Evolutionary conservation across 2,888 invertebrate species (phyloP).

Genomic region (Mythimna ferrago): DNA sequence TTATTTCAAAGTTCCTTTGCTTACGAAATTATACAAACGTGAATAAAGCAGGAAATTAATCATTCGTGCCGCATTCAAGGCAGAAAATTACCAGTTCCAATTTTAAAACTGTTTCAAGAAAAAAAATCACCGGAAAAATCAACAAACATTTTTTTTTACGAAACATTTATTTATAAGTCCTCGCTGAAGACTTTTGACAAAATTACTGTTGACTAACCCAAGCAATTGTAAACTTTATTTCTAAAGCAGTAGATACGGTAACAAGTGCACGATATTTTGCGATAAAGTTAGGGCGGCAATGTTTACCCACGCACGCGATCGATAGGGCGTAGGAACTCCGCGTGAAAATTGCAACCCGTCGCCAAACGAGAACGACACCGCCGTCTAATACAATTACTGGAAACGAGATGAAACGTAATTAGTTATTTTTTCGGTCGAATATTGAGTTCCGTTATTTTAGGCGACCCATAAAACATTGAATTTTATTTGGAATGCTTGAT

Average conservation of each 20-base stretch:
- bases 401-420: slow-evolving; percentile 66
- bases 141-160: slow-evolving; percentile 33
- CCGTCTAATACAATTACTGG: slow-evolving; percentile 76
- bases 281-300: slow-evolving; percentile 82
- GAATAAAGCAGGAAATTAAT: slow-evolving; percentile 75
- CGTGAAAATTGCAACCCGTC: slow-evolving; percentile 89
- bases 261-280: slow-evolving; percentile 66
- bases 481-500: not conserved
- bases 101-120: slow-evolving; percentile 19
- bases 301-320: slow-evolving; percentile 89
- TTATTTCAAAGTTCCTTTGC: slow-evolving; percentile 73
- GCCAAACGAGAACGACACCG: slow-evolving; percentile 70
- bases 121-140: slow-evolving; percentile 20
- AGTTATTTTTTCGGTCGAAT: slow-evolving; percentile 54
- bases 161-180: slow-evolving; percentile 31
- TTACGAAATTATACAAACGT: slow-evolving; percentile 69
- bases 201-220: not conserved
- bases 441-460: slow-evolving; percentile 36
- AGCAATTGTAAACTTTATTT: slow-evolving; percentile 53
- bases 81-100: slow-evolving; percentile 13
- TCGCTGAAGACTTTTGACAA: slow-evolving; percentile 36
- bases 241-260: slow-evolving; percentile 35
- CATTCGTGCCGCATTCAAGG: slow-evolving; percentile 50
- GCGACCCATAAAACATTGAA: not conserved
- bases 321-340: slow-evolving; percentile 82